These are phyloP conservation scores for Acomys russatus DNA, from an alignment of 2,797 vertebrate genomes.

Conservation along the genomic window DNA sequence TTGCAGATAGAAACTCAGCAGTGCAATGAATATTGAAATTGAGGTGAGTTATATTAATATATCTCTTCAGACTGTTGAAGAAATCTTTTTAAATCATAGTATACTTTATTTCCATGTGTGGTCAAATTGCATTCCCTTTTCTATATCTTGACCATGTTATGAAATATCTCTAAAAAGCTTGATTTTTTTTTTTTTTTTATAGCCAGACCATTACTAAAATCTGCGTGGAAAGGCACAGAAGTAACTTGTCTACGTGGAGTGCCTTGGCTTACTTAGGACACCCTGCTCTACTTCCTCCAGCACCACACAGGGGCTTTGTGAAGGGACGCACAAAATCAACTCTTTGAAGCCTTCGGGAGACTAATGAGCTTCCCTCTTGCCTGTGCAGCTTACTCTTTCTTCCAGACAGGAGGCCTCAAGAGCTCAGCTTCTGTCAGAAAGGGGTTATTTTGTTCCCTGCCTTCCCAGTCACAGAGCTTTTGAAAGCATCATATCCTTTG, in stretches of 20 bases:
- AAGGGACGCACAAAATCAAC: background rate
- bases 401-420: background rate
- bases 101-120: background rate
- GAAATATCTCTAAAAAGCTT: slow-evolving; percentile 2
- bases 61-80: background rate
- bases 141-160: background rate
- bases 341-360: background rate
- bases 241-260: background rate
- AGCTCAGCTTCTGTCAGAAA: background rate
- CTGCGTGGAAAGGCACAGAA: background rate
- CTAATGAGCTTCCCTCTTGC: background rate
- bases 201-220: background rate
- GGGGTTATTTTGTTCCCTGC: slow-evolving; percentile 5
- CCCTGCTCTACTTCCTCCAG: background rate
- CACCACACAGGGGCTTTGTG: background rate
- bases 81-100: background rate
- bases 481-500: background rate
- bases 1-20: background rate
- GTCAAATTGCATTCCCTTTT: slow-evolving; percentile 5
- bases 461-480: background rate
- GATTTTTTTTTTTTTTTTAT: background rate
- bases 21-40: background rate
- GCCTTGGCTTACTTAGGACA: background rate
- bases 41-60: background rate
- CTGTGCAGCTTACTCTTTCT: background rate